phyloP scores from a whole-genome alignment of 2,888 invertebrate species.

The Chaetogeoica ovagalla region DNA sequence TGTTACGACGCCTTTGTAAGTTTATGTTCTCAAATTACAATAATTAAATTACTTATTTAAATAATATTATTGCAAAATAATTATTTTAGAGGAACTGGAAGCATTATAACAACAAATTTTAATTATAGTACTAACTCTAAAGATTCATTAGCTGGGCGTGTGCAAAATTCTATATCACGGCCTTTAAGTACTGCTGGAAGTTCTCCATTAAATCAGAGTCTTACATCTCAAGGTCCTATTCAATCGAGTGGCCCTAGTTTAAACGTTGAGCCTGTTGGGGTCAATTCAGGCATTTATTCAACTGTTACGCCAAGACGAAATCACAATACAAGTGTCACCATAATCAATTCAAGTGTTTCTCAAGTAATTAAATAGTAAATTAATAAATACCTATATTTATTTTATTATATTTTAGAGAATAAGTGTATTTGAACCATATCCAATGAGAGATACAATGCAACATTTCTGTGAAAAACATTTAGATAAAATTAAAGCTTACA shows the following conservation, averaged over 20 bases:
- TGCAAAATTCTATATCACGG: conserved; percentile 43
- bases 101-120: conserved; percentile 33
- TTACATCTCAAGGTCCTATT: conserved; percentile 55
- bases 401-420: conserved; percentile 64
- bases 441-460: conserved; percentile 89
- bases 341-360: conserved; percentile 65
- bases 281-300: conserved; percentile 35
- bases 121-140: conserved; percentile 44
- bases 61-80: neutral
- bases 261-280: conserved; percentile 30
- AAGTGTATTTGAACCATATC: conserved; percentile 85
- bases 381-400: neutral
- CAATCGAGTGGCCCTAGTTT: conserved; percentile 49
- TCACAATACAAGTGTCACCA: conserved; percentile 74
- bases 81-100: conserved; percentile 33
- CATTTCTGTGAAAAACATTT: conserved; percentile 95
- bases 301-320: conserved; percentile 54
- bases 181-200: conserved; percentile 55
- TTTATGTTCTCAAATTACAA: conserved; percentile 18
- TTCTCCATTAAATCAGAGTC: conserved; percentile 57
- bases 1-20: conserved; percentile 63
- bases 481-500: conserved; percentile 86
- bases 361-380: conserved; percentile 54
- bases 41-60: conserved; percentile 2
- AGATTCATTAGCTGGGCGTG: conserved; percentile 46